Evolutionary conservation across 1,140 invertebrate genomes (phyloP), one percentile per base, ranked within the genome.

Genomic region (Pseudomyrmex cubaensis): DNA sequence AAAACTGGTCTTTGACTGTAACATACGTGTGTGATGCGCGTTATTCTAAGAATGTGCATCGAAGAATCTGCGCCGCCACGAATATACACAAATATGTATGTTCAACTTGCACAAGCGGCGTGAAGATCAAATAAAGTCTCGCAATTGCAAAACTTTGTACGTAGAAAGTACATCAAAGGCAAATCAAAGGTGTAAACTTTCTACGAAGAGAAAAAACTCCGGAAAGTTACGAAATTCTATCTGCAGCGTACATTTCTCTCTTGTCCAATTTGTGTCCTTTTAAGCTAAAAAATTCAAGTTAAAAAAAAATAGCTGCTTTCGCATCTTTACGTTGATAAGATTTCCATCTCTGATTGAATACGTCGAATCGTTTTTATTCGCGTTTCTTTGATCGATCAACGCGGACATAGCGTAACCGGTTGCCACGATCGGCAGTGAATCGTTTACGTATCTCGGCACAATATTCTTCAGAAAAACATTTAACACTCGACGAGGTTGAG

Each of bases 261-360:
- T 35, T 35, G 35, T 35, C 0, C 35, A 35, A 35, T 35, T 35
- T 35, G 35, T 35, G 35, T 35, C 5, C 35, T 35, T 35, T 5
- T 5, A 35, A 35, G 35, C 35, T 35, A 7, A 5, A 2, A 69
- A 54, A 44, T 46, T 2, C 17, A 46, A 20, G 15, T n/a, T 57
- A 8, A 5, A 78, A 63, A 78, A 63, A 77, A 69, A 20, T 20
- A 25, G 2, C 20, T 44, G 8, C 35, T 44, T 78, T 78, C 20
- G 25, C 64, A 59, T 54, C 15, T 70, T 46, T 3, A 3, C 12
- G 12, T 25, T 12, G 46, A 54, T 15, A 76, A 77, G 5, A 20
- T 57, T 78, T 70, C 22, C 52, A 67, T 78, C 69, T 67, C 44
- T 70, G 70, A 78, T 78, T 46, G 12, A 25, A 59, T 17, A 70